Evolutionary conservation across 2,888 invertebrate species (phyloP).

Genomic region (Agrochola lota): DNA sequence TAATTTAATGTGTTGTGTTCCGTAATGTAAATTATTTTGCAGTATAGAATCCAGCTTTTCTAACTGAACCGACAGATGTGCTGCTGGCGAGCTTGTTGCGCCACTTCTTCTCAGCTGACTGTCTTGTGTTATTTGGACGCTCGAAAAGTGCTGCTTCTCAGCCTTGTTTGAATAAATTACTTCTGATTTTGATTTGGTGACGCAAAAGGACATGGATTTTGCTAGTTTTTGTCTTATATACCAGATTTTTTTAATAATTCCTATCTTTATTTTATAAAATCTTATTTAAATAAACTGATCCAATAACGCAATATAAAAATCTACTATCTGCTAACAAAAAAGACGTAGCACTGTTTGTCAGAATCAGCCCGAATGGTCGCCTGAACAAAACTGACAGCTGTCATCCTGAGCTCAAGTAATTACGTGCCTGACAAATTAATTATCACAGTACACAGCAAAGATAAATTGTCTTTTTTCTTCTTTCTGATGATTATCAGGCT

Average conservation of each 20-base stretch:
- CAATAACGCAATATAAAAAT: background rate
- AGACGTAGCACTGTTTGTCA: conserved; percentile 1
- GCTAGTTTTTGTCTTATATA: too few relatives aligned
- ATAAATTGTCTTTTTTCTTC: conserved; percentile 39
- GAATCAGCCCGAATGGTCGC: background rate
- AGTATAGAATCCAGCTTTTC: too few relatives aligned
- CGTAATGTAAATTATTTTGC: too few relatives aligned
- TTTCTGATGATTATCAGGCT: conserved; percentile 9
- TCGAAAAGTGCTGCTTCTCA: too few relatives aligned
- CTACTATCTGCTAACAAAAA: conserved; percentile 17
- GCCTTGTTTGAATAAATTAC: too few relatives aligned
- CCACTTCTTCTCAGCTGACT: too few relatives aligned
- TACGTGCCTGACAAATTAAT: conserved; percentile 53
- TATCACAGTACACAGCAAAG: conserved; percentile 34
- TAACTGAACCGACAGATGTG: too few relatives aligned
- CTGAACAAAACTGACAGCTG: conserved; percentile 44
- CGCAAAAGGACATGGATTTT: background rate
- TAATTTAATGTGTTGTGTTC: too few relatives aligned
- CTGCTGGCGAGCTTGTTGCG: too few relatives aligned
- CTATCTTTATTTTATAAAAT: background rate
- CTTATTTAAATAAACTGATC: background rate
- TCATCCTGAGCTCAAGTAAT: conserved; percentile 38
- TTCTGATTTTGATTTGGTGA: too few relatives aligned
- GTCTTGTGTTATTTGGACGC: too few relatives aligned
- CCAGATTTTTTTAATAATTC: background rate